These are phyloP conservation scores for Agapostemon virescens DNA, from an alignment of 2,888 invertebrate genomes.

Conservation along the genomic window DNA sequence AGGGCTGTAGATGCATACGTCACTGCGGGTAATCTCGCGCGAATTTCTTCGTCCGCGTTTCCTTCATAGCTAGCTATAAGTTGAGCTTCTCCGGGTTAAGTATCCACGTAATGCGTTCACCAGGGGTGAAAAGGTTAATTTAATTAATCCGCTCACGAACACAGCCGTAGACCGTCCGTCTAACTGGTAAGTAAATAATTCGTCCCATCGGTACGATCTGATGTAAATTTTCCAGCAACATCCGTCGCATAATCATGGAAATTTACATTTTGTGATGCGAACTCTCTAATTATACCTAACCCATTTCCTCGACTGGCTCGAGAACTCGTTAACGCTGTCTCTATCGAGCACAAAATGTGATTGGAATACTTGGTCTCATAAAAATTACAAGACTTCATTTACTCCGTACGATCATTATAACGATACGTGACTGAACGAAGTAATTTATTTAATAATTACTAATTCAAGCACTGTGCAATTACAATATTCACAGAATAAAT, in stretches of 20 bases:
- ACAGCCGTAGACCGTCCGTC: conserved; percentile 21
- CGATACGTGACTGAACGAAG: no score
- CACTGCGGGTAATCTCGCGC: conserved; percentile 14
- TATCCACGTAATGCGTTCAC: conserved; percentile 45
- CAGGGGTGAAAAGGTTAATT: conserved; percentile 53
- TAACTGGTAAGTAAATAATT: conserved; percentile 39
- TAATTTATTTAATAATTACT: no score
- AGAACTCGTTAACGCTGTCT: background rate
- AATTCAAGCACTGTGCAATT: no score
- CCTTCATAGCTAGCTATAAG: background rate
- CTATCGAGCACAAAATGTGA: no score
- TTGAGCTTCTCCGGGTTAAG: conserved; percentile 26
- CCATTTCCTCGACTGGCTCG: background rate
- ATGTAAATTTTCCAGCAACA: conserved; percentile 37
- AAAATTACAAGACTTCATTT: no score
- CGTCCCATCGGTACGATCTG: conserved; percentile 37
- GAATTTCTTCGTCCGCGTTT: conserved; percentile 9
- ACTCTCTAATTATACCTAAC: conserved; percentile 13
- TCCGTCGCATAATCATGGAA: conserved; percentile 32
- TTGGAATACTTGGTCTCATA: no score
- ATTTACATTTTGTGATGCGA: conserved; percentile 28
- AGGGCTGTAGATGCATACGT: background rate
- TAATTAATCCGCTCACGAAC: conserved; percentile 50
- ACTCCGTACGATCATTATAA: no score
- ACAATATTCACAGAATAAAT: no score